A percentile compares a stretch with the other conserved stretches of the same genome.
Evolutionary conservation across 1,140 invertebrate genomes (phyloP).

Genomic region (Eufriesea mexicana): DNA sequence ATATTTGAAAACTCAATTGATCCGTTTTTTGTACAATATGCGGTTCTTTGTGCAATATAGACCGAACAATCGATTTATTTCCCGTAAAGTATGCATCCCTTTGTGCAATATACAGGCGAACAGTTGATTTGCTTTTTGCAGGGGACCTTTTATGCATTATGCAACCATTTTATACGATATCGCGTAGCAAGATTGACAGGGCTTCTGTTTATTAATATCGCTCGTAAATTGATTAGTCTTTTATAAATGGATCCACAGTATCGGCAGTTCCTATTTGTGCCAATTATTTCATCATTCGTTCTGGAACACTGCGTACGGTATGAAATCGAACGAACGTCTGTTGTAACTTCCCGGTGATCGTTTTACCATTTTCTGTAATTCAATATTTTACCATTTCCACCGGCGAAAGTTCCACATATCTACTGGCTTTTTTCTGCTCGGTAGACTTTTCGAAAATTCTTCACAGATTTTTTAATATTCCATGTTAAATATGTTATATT

Average conservation of each 20-base stretch:
- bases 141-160: neutral
- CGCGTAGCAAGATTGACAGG: neutral
- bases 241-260: neutral
- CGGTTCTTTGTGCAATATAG: constrained; percentile 8
- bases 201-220: neutral
- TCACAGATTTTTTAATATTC: too few species aligned
- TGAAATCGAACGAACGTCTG: neutral
- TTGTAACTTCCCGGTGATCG: neutral
- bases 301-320: too few species aligned
- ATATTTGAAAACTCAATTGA: constrained; percentile 15
- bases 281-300: neutral
- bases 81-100: neutral
- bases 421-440: too few species aligned
- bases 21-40: constrained; percentile 1
- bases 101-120: neutral
- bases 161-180: constrained; percentile 17
- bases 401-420: neutral
- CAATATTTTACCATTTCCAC: neutral
- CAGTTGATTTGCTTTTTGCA: constrained; percentile 22
- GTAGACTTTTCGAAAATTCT: too few species aligned
- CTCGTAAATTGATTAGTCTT: neutral
- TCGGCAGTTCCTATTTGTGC: neutral
- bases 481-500: too few species aligned
- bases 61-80: constrained; percentile 10
- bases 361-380: neutral